Conservation (phyloP, 1,140 invertebrate species). For the Dendroctonus valens region DNA sequence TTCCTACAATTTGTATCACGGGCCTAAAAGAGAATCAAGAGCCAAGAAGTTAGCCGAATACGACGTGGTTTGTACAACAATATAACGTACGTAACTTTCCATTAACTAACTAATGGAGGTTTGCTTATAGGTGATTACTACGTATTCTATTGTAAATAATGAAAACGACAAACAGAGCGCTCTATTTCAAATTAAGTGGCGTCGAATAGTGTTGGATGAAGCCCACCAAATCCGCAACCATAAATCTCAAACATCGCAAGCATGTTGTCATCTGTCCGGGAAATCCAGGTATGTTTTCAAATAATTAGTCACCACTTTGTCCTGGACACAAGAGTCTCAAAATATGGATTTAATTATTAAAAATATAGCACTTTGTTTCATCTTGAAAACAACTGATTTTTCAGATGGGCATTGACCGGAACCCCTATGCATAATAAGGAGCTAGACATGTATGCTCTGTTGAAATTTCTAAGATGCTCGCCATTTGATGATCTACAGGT, state of each 20-base stretch:
- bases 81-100: neutral
- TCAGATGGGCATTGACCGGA: conserved; percentile 86
- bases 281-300: conserved; percentile 44
- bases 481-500: conserved; percentile 83
- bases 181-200: conserved; percentile 71
- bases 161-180: conserved; percentile 56
- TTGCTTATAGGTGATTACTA: conserved; percentile 64
- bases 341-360: neutral
- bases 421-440: conserved; percentile 96
- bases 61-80: conserved; percentile 18
- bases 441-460: conserved; percentile 80
- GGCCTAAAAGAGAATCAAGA: conserved; percentile 67
- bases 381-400: neutral
- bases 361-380: neutral
- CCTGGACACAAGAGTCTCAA: neutral
- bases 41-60: conserved; percentile 53
- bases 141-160: conserved; percentile 65
- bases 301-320: neutral
- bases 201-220: conserved; percentile 89
- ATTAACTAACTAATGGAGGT: neutral
- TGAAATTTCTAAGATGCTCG: conserved; percentile 81
- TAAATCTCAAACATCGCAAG: conserved; percentile 70
- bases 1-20: conserved; percentile 76
- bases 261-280: conserved; percentile 65
- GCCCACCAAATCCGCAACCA: conserved; percentile 89